Conservation (phyloP, 2,113 vertebrate genomes). For the Acinonyx jubatus region DNA sequence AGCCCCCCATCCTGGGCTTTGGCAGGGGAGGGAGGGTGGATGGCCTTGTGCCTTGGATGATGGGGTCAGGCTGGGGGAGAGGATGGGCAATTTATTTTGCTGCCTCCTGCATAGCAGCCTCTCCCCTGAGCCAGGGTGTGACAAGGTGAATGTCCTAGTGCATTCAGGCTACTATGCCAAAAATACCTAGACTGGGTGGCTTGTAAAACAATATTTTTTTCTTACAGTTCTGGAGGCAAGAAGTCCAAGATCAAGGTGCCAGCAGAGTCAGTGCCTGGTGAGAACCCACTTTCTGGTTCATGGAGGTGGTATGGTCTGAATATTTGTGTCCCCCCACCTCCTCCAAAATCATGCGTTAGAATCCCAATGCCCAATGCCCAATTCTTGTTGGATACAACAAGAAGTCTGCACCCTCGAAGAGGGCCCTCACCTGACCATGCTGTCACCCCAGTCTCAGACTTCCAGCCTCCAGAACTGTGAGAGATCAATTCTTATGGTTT, state of each 20-base stretch:
- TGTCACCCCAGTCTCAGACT: background rate
- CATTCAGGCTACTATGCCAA: background rate
- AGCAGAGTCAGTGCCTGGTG: background rate
- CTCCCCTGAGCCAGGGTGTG: background rate
- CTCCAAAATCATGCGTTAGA: background rate
- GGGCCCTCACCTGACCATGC: too few relatives aligned
- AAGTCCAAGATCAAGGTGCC: background rate
- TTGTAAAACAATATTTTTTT: background rate
- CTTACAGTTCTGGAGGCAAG: background rate
- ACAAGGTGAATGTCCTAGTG: background rate
- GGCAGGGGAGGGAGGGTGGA: background rate
- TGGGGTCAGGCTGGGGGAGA: background rate
- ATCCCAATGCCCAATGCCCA: background rate
- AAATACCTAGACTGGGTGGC: background rate
- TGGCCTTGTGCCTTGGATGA: background rate
- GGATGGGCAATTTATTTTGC: background rate
- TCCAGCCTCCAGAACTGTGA: background rate
- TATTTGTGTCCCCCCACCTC: background rate
- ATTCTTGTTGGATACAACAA: background rate
- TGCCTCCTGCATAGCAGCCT: background rate
- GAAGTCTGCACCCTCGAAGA: background rate
- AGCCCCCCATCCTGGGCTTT: background rate
- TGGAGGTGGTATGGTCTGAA: background rate
- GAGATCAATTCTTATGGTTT: background rate
- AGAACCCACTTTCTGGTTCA: background rate